phyloP scores from a whole-genome alignment of 2,113 vertebrate species.

The Heteronetta atricapilla region DNA sequence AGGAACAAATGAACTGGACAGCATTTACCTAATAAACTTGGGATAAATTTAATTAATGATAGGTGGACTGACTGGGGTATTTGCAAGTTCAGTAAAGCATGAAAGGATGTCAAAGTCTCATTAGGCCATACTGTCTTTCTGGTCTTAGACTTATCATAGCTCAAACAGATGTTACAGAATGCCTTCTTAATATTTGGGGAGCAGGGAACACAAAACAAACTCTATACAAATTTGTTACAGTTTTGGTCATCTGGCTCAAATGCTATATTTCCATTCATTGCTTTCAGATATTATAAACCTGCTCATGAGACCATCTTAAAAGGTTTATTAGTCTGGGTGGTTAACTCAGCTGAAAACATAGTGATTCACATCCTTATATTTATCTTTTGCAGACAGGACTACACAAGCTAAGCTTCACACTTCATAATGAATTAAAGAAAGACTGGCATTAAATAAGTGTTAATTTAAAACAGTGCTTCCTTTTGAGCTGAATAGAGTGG shows the following conservation, averaged over 20 bases:
- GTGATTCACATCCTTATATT: neutral
- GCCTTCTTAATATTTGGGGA: neutral
- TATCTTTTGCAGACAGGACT: neutral
- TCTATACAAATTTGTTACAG: neutral
- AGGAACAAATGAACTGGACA: neutral
- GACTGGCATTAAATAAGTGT: neutral
- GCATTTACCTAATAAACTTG: neutral
- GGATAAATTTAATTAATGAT: constrained; percentile 16
- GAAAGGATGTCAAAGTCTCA: neutral
- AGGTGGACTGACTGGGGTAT: neutral
- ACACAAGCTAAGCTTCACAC: neutral
- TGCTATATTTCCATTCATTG: neutral
- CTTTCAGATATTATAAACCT: neutral
- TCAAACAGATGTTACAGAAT: neutral
- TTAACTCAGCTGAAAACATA: neutral
- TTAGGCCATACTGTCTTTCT: neutral
- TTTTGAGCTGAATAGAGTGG: neutral
- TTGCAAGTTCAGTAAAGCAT: constrained; percentile 2
- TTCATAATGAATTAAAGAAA: neutral
- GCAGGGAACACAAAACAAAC: rapidly evolving
- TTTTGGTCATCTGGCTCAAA: neutral
- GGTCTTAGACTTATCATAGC: neutral
- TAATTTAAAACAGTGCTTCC: constrained; percentile 3
- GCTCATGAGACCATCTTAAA: neutral
- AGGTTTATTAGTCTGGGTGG: neutral